Percentiles rank a stretch among this genome's conserved stretches.
Conservation (phyloP, 2,888 invertebrate species). For the Cenopis cana region DNA sequence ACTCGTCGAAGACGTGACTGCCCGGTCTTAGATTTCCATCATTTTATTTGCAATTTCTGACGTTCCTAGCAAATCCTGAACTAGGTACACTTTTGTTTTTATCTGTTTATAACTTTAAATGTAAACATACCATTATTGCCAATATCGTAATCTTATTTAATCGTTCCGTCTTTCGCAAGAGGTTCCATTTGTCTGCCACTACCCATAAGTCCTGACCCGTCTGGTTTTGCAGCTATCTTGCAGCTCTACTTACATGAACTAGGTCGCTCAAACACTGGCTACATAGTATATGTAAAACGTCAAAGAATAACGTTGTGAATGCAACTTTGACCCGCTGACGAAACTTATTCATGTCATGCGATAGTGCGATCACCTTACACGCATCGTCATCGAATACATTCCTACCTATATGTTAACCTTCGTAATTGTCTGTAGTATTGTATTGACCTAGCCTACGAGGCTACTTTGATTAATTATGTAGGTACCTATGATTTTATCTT, state of each 20-base stretch:
- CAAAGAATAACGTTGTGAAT: constrained; percentile 29
- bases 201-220: constrained; percentile 29
- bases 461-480: constrained; percentile 4
- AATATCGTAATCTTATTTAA: too few relatives aligned
- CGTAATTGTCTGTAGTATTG: constrained; percentile 5
- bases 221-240: constrained; percentile 29
- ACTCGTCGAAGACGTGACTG: neutral
- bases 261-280: constrained; percentile 30
- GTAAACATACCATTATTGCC: too few relatives aligned
- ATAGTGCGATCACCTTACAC: constrained; percentile 13
- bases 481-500: constrained; percentile 10
- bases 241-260: constrained; percentile 26
- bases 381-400: neutral
- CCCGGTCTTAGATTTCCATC: neutral
- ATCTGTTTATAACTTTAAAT: too few relatives aligned
- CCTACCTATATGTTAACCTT: constrained; percentile 9
- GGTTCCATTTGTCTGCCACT: constrained; percentile 14
- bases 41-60: neutral
- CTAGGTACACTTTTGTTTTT: too few relatives aligned
- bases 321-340: constrained; percentile 33
- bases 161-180: neutral
- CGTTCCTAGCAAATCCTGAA: too few relatives aligned
- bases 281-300: constrained; percentile 18
- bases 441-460: constrained; percentile 15
- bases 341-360: constrained; percentile 34